These are phyloP conservation scores for Tragelaphus scriptus DNA, from an alignment of 2,113 vertebrate species.

Conservation along the genomic window DNA sequence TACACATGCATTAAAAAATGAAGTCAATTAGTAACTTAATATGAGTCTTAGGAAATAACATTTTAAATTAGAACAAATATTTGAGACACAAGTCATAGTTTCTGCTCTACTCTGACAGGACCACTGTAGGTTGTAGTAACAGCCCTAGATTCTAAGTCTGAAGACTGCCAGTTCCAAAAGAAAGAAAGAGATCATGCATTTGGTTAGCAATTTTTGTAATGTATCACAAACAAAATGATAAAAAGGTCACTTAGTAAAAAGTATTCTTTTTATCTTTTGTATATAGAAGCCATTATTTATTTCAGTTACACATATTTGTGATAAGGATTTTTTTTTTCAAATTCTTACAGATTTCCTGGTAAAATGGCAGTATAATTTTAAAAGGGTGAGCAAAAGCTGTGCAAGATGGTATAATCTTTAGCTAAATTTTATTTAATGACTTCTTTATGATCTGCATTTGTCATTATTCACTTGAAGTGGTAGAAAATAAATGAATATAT, in stretches of 20 bases:
- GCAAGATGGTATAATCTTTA: conserved; percentile 16
- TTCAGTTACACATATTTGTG: conserved; percentile 2
- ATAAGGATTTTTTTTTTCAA: conserved; percentile 25
- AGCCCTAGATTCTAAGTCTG: conserved; percentile 1
- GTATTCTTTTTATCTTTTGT: background rate
- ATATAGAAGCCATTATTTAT: background rate
- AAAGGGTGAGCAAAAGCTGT: conserved; percentile 14
- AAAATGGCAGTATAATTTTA: conserved; percentile 52
- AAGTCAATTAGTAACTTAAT: background rate
- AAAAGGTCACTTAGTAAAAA: background rate
- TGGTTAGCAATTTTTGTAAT: background rate
- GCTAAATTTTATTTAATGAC: conserved; percentile 32
- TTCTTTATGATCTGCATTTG: conserved; percentile 44
- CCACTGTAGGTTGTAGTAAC: background rate
- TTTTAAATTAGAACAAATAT: background rate
- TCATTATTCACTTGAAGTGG: conserved; percentile 27
- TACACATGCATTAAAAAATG: background rate
- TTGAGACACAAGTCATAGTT: background rate
- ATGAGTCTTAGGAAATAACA: background rate
- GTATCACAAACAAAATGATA: background rate
- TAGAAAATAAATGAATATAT: conserved; percentile 62
- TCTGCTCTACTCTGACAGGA: background rate
- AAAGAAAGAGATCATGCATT: background rate
- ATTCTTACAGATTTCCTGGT: conserved; percentile 13
- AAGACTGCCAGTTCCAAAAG: background rate